Percentiles rank a stretch among this genome's conserved stretches.
phyloP scores from a whole-genome alignment of 2,797 vertebrate species.

The Muscicapa striata region DNA sequence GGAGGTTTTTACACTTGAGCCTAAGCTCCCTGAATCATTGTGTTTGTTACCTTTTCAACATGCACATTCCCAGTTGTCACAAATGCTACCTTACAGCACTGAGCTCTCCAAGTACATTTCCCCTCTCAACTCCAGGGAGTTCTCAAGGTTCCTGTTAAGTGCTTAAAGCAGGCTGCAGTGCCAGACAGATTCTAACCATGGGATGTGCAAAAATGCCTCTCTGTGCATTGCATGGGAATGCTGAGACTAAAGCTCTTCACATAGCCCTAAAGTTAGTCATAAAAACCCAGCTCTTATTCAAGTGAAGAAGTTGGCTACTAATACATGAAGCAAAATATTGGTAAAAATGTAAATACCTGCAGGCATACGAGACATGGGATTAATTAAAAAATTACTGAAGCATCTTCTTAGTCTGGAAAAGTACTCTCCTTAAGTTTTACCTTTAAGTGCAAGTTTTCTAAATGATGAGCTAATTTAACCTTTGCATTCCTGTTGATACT shows the following conservation, averaged over 20 bases:
- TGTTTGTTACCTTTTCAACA: conserved; percentile 63
- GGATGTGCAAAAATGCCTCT: background rate
- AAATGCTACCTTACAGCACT: conserved; percentile 23
- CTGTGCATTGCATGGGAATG: background rate
- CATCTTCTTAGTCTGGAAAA: background rate
- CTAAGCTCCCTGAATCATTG: conserved; percentile 43
- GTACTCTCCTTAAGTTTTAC: background rate
- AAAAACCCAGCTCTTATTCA: background rate
- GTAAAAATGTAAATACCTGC: background rate
- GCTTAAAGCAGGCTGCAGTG: background rate
- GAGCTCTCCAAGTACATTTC: conserved; percentile 9
- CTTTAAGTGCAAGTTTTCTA: background rate
- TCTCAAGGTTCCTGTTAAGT: conserved; percentile 1
- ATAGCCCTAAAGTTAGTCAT: background rate
- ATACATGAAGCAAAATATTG: background rate
- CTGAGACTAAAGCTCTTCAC: background rate
- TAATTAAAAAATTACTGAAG: background rate
- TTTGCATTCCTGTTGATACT: background rate
- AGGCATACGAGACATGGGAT: fast-evolving
- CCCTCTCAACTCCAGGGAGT: conserved; percentile 4
- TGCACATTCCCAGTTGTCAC: conserved; percentile 29
- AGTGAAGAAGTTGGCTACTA: background rate
- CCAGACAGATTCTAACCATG: background rate
- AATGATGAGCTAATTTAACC: background rate
- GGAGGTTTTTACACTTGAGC: conserved; percentile 45